A percentile compares a stretch with the other conserved stretches of the same genome.
phyloP scores from a whole-genome alignment of 1,140 invertebrate species.

The Sesamia nonagrioides region DNA sequence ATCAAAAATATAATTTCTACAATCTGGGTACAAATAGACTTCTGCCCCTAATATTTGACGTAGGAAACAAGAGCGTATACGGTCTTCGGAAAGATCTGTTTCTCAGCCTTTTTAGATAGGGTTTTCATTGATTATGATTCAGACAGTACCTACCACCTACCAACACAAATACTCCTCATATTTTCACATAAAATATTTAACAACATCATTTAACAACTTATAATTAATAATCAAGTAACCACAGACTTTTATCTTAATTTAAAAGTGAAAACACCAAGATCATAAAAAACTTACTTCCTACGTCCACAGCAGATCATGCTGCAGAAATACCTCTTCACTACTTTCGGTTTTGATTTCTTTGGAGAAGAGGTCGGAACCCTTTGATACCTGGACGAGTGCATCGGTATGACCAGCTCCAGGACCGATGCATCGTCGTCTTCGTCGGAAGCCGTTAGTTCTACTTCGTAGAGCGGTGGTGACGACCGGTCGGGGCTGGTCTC shows the following conservation, averaged over 20 bases:
- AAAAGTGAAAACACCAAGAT: slow-evolving; percentile 23
- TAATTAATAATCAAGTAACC: slow-evolving; percentile 13
- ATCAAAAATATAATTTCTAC: too few species aligned
- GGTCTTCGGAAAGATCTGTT: too few species aligned
- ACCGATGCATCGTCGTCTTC: slow-evolving; percentile 80
- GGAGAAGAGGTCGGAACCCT: slow-evolving; percentile 62
- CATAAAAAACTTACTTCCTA: slow-evolving; percentile 24
- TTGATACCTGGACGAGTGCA: slow-evolving; percentile 65
- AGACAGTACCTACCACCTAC: not conserved
- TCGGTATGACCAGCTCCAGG: slow-evolving; percentile 78
- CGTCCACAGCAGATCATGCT: slow-evolving; percentile 44
- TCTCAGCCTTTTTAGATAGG: too few species aligned
- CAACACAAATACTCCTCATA: not conserved
- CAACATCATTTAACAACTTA: not conserved
- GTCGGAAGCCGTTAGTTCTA: slow-evolving; percentile 80
- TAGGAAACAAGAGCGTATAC: too few species aligned
- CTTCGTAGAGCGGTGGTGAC: slow-evolving; percentile 75
- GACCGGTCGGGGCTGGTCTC: slow-evolving; percentile 58
- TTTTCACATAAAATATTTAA: not conserved
- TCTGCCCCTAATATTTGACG: too few species aligned
- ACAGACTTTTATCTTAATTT: not conserved
- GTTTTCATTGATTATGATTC: too few species aligned
- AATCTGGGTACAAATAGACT: not conserved
- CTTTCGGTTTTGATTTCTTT: slow-evolving; percentile 57
- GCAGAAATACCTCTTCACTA: slow-evolving; percentile 45